phyloP scores from a whole-genome alignment of 2,113 vertebrate genomes.

The Microtus oregoni region DNA sequence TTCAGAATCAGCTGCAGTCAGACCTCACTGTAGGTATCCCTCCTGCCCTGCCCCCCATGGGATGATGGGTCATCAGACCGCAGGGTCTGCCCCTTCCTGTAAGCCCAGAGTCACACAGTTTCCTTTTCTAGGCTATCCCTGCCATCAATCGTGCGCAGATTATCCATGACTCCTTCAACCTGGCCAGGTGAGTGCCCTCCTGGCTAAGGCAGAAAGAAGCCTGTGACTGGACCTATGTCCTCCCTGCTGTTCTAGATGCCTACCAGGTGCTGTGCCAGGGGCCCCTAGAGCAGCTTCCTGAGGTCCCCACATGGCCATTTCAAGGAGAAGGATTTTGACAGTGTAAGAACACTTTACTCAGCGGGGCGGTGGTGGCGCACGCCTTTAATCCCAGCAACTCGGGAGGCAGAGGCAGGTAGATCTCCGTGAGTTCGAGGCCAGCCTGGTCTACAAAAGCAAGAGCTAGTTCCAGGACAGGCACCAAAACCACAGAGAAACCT shows the following conservation, averaged over 20 bases:
- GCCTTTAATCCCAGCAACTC: too few species aligned
- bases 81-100: rapidly evolving
- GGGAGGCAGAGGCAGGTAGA: too few species aligned
- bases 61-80: background rate
- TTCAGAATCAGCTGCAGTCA: slow-evolving; percentile 78
- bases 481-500: too few species aligned
- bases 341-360: background rate
- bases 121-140: slow-evolving; percentile 88
- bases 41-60: rapidly evolving
- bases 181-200: slow-evolving; percentile 90
- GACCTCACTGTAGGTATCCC: slow-evolving; percentile 84
- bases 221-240: rapidly evolving
- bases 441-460: too few species aligned
- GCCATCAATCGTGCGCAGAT: slow-evolving; percentile 95
- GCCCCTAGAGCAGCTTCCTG: background rate
- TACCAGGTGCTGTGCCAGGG: background rate
- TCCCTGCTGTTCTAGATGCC: rapidly evolving
- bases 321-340: background rate
- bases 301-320: background rate
- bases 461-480: too few species aligned
- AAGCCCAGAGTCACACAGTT: background rate
- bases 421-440: too few species aligned
- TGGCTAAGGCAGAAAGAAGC: too few species aligned
- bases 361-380: too few species aligned
- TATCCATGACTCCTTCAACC: slow-evolving; percentile 94